Percentiles rank a stretch among this genome's conserved stretches.
phyloP scores from a whole-genome alignment of 2,113 vertebrate genomes.

The Platysteira castanea region DNA sequence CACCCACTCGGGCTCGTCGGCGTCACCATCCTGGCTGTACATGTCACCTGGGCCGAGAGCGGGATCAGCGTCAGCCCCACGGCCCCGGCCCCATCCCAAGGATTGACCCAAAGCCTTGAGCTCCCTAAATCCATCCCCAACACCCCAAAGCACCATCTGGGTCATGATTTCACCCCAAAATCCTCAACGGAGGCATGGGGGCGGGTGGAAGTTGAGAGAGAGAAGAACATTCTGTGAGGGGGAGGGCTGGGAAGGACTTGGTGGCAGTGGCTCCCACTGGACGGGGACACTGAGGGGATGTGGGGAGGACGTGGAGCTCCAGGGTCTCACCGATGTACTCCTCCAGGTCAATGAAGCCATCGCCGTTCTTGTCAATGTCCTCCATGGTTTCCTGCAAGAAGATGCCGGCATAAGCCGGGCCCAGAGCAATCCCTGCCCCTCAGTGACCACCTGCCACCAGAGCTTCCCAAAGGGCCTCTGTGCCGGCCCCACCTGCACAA shows the following conservation, averaged over 20 bases:
- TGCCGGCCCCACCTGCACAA: slow-evolving; percentile 78
- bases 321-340: slow-evolving; percentile 86
- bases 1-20: slow-evolving; percentile 90
- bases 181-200: accelerated
- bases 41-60: slow-evolving; percentile 78
- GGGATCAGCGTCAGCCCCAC: not conserved
- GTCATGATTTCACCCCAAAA: not conserved
- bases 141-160: not conserved
- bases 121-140: not conserved
- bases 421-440: not conserved
- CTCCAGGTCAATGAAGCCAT: slow-evolving; percentile 88
- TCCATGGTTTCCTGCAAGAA: slow-evolving; percentile 87
- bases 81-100: accelerated
- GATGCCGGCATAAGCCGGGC: accelerated
- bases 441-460: not conserved
- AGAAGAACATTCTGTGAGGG: not conserved
- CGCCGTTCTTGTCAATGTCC: slow-evolving; percentile 91
- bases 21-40: slow-evolving; percentile 79
- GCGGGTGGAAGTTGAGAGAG: not conserved
- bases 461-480: accelerated
- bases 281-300: accelerated
- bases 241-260: not conserved
- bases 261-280: accelerated
- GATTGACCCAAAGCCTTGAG: not conserved
- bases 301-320: not conserved